These are phyloP conservation scores for Otocyon megalotis DNA, from an alignment of 2,113 vertebrate genomes.

Conservation along the genomic window DNA sequence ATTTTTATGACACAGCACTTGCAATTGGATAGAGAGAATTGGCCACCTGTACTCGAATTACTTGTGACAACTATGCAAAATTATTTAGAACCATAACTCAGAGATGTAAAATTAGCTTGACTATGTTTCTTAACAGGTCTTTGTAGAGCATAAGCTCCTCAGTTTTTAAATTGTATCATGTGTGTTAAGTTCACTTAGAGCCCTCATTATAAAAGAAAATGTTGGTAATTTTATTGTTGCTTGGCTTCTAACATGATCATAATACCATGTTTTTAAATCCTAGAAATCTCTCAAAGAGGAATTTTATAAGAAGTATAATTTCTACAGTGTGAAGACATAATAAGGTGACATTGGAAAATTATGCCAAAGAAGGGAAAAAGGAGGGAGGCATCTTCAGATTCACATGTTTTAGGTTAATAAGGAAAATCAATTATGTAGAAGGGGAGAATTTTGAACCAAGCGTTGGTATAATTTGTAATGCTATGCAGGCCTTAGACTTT, in stretches of 20 bases:
- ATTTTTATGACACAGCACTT: neutral
- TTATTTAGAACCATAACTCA: neutral
- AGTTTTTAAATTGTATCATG: neutral
- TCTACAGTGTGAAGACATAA: neutral
- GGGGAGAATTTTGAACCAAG: neutral
- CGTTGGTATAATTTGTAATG: neutral
- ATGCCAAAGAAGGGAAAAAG: neutral
- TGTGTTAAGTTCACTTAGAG: neutral
- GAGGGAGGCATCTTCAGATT: neutral
- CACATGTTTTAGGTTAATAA: neutral
- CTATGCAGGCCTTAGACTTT: neutral
- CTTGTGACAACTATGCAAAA: neutral
- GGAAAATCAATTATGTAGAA: neutral
- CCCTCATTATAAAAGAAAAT: neutral
- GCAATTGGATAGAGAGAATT: neutral
- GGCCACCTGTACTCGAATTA: neutral
- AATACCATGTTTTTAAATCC: neutral
- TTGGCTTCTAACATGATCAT: neutral
- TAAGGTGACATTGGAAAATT: neutral
- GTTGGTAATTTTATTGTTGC: neutral
- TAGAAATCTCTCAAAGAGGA: neutral
- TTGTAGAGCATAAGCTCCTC: neutral
- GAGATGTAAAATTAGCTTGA: neutral
- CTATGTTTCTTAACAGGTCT: neutral
- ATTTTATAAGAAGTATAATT: neutral